Evolutionary conservation across 2,113 vertebrate genomes (phyloP).

Genomic region (Chaetodon auriga): DNA sequence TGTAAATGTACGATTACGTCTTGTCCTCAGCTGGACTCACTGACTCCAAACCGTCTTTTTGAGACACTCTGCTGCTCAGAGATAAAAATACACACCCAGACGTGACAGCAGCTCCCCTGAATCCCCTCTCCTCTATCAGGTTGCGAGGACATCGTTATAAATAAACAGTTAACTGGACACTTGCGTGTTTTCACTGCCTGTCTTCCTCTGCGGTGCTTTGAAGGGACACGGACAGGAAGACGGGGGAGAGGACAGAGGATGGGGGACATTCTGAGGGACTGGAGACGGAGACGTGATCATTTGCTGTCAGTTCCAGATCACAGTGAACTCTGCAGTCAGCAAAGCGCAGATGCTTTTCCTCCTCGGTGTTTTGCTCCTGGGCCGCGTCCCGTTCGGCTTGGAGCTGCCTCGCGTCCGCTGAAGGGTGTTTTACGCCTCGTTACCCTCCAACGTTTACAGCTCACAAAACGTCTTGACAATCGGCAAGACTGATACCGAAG

Average conservation of each 20-base stretch:
- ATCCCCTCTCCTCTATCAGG: not conserved
- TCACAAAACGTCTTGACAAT: not conserved
- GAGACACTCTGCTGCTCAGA: not conserved
- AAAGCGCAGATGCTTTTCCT: constrained; percentile 15
- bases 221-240: not conserved
- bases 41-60: not conserved
- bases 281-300: not conserved
- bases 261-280: constrained; percentile 1
- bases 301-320: constrained; percentile 19
- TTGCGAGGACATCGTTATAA: constrained; percentile 36
- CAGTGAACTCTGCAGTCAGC: constrained; percentile 34
- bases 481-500: not conserved
- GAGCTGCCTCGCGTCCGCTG: not conserved
- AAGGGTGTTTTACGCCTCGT: constrained; percentile 1
- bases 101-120: not conserved
- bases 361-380: constrained; percentile 11
- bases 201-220: not conserved
- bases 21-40: not conserved
- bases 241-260: not conserved
- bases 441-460: not conserved
- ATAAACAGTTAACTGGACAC: constrained; percentile 43
- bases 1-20: too few relatives aligned
- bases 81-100: constrained; percentile 29
- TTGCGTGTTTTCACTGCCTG: not conserved
- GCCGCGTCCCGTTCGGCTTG: too few relatives aligned